phyloP scores from a whole-genome alignment of 2,113 vertebrate genomes.

The Onychorhynchus coronatus region DNA sequence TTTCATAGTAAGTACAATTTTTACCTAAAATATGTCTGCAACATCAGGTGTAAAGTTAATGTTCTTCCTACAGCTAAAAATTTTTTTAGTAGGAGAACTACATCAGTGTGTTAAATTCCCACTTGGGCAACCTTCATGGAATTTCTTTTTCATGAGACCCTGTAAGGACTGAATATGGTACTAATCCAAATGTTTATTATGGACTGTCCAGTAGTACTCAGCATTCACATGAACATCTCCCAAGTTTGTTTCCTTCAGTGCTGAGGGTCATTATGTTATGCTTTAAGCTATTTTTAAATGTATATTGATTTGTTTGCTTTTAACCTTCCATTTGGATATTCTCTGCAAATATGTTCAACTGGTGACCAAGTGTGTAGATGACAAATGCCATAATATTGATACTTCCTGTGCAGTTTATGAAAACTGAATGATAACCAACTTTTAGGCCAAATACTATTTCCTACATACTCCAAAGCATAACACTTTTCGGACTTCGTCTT shows the following conservation, averaged over 20 bases:
- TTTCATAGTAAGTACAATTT: neutral
- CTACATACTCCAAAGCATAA: neutral
- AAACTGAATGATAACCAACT: neutral
- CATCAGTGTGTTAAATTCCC: neutral
- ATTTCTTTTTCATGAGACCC: slow-evolving; percentile 4
- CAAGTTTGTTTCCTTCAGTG: neutral
- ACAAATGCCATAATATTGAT: neutral
- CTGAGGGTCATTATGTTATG: neutral
- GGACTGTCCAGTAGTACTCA: neutral
- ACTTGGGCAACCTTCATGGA: neutral
- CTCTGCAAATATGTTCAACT: neutral
- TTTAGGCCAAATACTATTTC: neutral
- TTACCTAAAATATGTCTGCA: neutral
- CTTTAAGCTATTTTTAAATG: neutral
- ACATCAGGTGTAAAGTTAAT: neutral
- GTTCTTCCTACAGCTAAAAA: neutral
- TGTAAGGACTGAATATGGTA: neutral
- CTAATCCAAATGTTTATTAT: neutral
- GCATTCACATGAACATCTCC: neutral
- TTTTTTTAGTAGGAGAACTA: neutral
- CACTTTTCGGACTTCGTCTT: neutral
- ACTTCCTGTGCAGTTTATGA: neutral
- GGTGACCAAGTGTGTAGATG: fast-evolving
- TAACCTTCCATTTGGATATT: neutral
- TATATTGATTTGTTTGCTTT: neutral